Conservation (phyloP, 2,113 vertebrate species). For the Cygnus buccinator region DNA sequence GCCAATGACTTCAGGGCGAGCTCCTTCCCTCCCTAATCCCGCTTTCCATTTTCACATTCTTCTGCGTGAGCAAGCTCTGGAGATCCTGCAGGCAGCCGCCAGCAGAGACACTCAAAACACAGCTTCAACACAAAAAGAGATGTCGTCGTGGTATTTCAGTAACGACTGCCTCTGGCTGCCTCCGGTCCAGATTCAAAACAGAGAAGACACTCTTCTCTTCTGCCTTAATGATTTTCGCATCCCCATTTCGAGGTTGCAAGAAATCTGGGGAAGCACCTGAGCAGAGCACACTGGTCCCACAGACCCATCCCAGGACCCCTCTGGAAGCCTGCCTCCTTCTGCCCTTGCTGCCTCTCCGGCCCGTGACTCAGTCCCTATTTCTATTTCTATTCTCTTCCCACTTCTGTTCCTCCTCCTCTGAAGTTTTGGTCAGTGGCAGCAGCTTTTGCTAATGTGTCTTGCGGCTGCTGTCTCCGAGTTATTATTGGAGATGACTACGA, state of each 20-base stretch:
- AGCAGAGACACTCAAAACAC: not conserved
- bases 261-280: not conserved
- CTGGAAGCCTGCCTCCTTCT: not conserved
- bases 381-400: constrained; percentile 58
- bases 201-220: not conserved
- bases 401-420: constrained; percentile 40
- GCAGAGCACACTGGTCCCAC: not conserved
- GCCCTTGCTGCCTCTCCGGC: not conserved
- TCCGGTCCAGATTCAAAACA: not conserved
- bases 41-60: not conserved
- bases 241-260: not conserved
- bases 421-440: constrained; percentile 46
- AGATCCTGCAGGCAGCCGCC: not conserved
- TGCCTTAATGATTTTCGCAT: not conserved
- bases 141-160: not conserved
- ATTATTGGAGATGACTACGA: constrained; percentile 54
- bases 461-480: constrained; percentile 35
- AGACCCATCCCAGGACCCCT: not conserved
- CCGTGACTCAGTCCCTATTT: constrained; percentile 56
- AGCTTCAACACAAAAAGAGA: not conserved
- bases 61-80: not conserved
- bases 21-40: not conserved
- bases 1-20: not conserved
- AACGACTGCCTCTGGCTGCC: not conserved
- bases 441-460: constrained; percentile 45